Base-by-base conservation (phyloP, 1,140 invertebrate species). In the Drosophila quadrilineata region DNA sequence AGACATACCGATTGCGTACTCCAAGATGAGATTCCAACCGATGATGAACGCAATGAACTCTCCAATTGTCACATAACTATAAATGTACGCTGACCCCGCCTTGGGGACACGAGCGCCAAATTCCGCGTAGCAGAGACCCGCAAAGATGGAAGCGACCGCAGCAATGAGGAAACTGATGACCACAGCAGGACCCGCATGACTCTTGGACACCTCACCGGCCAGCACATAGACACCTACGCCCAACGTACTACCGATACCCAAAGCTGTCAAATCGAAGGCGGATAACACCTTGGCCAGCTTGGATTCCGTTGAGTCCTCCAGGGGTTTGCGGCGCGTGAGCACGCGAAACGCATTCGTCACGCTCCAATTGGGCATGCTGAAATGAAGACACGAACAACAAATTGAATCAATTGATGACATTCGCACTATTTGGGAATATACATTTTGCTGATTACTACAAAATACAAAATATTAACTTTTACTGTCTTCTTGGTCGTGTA, bases 211-310 rank as follows among this genome's bases (percentile, higher is more conserved):
- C 38, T 95, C 93, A 9, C 97, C 97, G 4, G 96, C 96, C 12
- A 98, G 91, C 2, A 98, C 96, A 89, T 98, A 98, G n/a, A 98
- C 96, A 1, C 97, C 97, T 5, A 98, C 92, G 0, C 97, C 97
- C 0, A 98, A 90, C 0, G 97, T 98, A 36, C 95, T 94, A 0
- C 97, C 97, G 9, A 98, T 94, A 0, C 96, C 96, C 6, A 97
- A 89, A 0, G 93, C 93, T 0, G 94, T 96, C 0, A 97, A 91
- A 90, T 97, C 96, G 16, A 96, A 77, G 0, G 96, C 90, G 1
- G 92, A 93, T 5, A 98, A 90, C n/a, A 95, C 95, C 73, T 96
- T 90, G 3, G 93, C 93, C 41, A 98, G 90, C 77, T 94, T 92
- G 1, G 93, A 93, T 14, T 92, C 90, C 6, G 64, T 73, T 1